Conservation (phyloP, 2,888 invertebrate genomes). For the Congeria kusceri region DNA sequence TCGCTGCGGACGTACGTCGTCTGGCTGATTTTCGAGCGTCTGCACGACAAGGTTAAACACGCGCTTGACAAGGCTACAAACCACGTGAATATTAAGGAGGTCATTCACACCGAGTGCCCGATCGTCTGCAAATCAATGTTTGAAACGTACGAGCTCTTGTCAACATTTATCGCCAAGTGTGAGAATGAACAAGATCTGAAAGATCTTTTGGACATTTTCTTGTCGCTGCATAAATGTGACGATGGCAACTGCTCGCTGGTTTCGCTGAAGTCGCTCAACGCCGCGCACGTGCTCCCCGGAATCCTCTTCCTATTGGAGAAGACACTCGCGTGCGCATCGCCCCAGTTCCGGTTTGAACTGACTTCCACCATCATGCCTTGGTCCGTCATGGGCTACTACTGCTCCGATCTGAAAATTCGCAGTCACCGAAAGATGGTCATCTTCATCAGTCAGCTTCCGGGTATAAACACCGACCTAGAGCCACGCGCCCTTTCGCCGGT, state of each 20-base stretch:
- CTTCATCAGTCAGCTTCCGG: constrained; percentile 68
- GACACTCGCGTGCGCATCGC: constrained; percentile 64
- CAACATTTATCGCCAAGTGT: constrained; percentile 70
- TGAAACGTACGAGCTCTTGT: constrained; percentile 59
- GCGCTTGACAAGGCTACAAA: constrained; percentile 61
- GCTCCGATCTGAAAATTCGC: constrained; percentile 66
- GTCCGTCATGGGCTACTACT: constrained; percentile 69
- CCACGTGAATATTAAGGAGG: constrained; percentile 48
- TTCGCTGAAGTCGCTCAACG: constrained; percentile 63
- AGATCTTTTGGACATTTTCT: constrained; percentile 61
- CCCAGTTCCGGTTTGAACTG: constrained; percentile 59
- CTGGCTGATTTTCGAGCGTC: constrained; percentile 70
- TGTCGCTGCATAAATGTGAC: constrained; percentile 64
- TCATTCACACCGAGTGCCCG: constrained; percentile 59
- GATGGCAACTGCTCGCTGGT: constrained; percentile 57
- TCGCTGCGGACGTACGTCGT: constrained; percentile 63
- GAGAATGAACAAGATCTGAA: constrained; percentile 68
- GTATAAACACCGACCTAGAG: constrained; percentile 56
- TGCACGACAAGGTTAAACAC: constrained; percentile 65
- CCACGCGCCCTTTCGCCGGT: constrained; percentile 30
- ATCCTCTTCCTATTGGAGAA: constrained; percentile 66
- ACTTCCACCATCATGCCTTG: constrained; percentile 69
- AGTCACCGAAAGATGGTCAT: constrained; percentile 71
- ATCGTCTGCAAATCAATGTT: constrained; percentile 63
- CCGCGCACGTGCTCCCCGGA: constrained; percentile 57